Evolutionary conservation across 2,797 vertebrate genomes (phyloP), one percentile per base, ranked within the genome.

Genomic region (Siniperca undulata): DNA sequence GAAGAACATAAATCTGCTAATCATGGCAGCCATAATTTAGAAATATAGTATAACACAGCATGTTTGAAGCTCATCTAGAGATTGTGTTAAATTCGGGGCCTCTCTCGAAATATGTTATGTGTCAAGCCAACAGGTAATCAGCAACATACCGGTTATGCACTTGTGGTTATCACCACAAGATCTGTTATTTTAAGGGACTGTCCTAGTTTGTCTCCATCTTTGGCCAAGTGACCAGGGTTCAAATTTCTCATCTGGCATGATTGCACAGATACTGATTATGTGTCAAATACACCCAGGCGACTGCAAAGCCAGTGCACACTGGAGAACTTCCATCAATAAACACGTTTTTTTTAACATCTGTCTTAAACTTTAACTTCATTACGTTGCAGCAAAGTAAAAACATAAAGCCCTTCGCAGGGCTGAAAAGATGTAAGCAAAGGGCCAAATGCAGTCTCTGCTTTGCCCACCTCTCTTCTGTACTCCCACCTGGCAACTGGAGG

Each of bases 401-500:
- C 73, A n/a, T 38, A 34, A 74, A 65, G 61, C 34, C 12, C 61
- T 55, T 61, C 2, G 30, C 16, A 0, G 14, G 52, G 55, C 6
- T 27, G 1, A 27, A 52, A 75, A 64, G 3, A 4, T 52, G 7
- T 38, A 7, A 59, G 38, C 27, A 44, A 22, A 4, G 22, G n/a
- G 36, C 67, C 40, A 19, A 19, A 65, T 22, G 34, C 60, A 0
- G 22, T 22, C 56, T 74, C 19, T 24, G 36, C 36, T 60, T 75
- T 65, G 13, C 69, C 44, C 58, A 16, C 69, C 42, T 59, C 72
- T 52, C n/a, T 38, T 67, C 74, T 75, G 14, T 27, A 27, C 77
- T 75, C 74, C 61, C 55, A 85, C 70, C 84, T 81, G 79, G 77
- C 88, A 86, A 83, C 81, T 67, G 36, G 77, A 68, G 79, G 71